Evolutionary conservation across 92 coral and sea anemone genomes (phyloP), one percentile per base, ranked within the genome.

Genomic region (Porites lobata): DNA sequence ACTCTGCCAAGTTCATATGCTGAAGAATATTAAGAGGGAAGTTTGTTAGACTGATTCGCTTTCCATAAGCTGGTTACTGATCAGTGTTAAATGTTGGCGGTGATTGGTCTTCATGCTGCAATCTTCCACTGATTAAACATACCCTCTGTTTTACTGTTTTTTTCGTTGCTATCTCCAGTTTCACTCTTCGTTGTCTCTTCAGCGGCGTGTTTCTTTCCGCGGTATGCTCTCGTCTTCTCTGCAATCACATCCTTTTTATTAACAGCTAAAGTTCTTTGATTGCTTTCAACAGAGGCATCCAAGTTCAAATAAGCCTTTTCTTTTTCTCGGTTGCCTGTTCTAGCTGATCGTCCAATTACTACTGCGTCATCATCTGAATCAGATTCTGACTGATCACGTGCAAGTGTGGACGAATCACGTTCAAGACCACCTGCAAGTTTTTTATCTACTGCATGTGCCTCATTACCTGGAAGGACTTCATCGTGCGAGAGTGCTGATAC

Each of bases 291-390:
- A 56, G 56, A 57, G 18, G 32, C 58, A 56, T 56, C 63, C 22
- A 58, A 52, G 50, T 5, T 53, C 32, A 69, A 22, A 11, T 15
- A 64, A 72, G 58, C 21, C 13, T 19, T 32, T 71, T 57, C 72
- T 13, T 72, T 43, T 50, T 62, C 61, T 69, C 68, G 70, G 64
- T 14, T 77, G 14, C 24, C 65, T 72, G 64, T 71, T 64, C 59
- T 66, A 70, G 72, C 65, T 64, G 95, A 75, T 22, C 91, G 87
- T 59, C 98, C 96, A 61, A 94, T 91, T 69, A 94, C 94, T 70
- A 96, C 92, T 69, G 77, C 93, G 58, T 90, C 98, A 65, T 93
- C 96, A 64, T 92, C 98, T 14, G 96, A 93, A 56, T 94, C 98
- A 50, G 82, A 89, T 8, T 91, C 98, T 65, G 94, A 88, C 72